phyloP scores from a whole-genome alignment of 2,888 invertebrate genomes.

The Diogma glabrata region DNA sequence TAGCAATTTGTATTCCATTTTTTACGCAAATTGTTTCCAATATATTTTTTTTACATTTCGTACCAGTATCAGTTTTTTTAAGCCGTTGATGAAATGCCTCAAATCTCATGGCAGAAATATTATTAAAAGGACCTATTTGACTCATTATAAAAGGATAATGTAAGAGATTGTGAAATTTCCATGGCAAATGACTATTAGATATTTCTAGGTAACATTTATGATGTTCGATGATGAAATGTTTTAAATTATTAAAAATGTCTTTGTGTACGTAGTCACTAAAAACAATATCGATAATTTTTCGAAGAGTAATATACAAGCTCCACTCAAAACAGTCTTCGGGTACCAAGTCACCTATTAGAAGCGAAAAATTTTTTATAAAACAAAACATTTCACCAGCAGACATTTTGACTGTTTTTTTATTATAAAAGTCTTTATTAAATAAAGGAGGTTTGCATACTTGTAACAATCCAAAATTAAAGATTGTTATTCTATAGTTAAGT shows the following conservation, averaged over 20 bases:
- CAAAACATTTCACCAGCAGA: constrained; percentile 11
- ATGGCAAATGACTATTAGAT: constrained; percentile 16
- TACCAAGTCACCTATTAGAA: constrained; percentile 10
- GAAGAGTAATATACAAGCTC: not conserved
- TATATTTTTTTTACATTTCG: constrained; percentile 9
- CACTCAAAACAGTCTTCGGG: constrained; percentile 4
- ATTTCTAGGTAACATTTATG: constrained; percentile 15
- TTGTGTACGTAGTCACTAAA: no score
- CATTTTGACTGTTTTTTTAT: constrained; percentile 8
- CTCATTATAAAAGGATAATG: constrained; percentile 19
- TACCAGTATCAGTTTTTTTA: constrained; percentile 12
- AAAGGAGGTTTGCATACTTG: constrained; percentile 10
- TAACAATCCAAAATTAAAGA: constrained; percentile 10
- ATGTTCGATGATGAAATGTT: constrained; percentile 17
- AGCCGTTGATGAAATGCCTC: constrained; percentile 19
- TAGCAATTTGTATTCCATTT: not conserved
- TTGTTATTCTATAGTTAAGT: constrained; percentile 5
- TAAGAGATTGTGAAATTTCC: constrained; percentile 20
- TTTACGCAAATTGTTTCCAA: constrained; percentile 8
- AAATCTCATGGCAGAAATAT: constrained; percentile 18
- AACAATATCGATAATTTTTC: constrained; percentile 8
- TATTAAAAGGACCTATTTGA: constrained; percentile 17
- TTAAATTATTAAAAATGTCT: constrained; percentile 9
- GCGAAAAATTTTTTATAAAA: no score
- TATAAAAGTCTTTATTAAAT: constrained; percentile 4